Evolutionary conservation across 2,113 vertebrate species (phyloP), one percentile per base, ranked within the genome.

Genomic region (Sphyrna mokarran): DNA sequence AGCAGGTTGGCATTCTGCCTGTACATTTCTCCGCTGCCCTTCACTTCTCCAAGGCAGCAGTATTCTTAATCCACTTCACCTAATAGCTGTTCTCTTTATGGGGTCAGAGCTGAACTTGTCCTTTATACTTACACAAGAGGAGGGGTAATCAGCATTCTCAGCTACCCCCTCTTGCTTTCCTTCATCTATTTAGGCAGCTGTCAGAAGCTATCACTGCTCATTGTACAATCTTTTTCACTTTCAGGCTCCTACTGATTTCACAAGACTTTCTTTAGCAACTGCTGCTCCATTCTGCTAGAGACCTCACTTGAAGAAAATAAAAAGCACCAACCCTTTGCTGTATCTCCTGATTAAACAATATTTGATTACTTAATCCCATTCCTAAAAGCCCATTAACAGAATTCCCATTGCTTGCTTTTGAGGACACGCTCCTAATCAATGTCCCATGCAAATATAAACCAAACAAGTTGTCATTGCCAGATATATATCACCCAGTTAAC

Each of bases 71-170:
- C 23, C 94, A 95, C 68, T 95, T 95, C 68, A 72, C 68, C 94
- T 95, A 72, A 72, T 95, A 72, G 6, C 69, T 54, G 68, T 95
- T 72, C 66, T 29, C 54, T 95, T 66, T 22, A 72, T 54, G 16
- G 94, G 68, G 68, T 95, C 68, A 95, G 23, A 76, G 94, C 69
- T 95, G 94, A 95, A 72, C 93, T 95, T 95, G 66, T 95, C 94
- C 43, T 95, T 72, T 95, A 40, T 95, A 76, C 43, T 95, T 72
- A 37, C 94, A 95, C 94, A 72, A 95, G 94, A 70, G 94, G 93
- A 95, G 93, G 93, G 40, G 63, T 95, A 95, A 72, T 95, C 93
- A 95, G 93, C 93, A 95, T 95, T 95, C 93, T 69, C 66, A 14
- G 94, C 69, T 95, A 43, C 94, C 70, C 94, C 40, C 68, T 76